Evolutionary conservation across 2,797 vertebrate genomes (phyloP).

Genomic region (Craterocephalus amniculus): DNA sequence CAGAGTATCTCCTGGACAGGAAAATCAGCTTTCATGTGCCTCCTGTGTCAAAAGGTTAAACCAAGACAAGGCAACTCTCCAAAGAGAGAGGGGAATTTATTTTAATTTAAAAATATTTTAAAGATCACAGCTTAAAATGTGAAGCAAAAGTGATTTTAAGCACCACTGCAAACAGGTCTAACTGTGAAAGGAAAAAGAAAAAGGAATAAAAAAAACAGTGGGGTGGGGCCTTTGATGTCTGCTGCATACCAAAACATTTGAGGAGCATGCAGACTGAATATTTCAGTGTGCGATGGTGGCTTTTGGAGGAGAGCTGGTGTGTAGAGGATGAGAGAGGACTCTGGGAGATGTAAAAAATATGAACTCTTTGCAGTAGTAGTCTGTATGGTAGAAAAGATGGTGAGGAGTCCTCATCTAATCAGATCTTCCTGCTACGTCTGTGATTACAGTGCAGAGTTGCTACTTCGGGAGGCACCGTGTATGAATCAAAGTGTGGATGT

Average conservation of each 20-base stretch:
- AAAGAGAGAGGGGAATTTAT: conserved; percentile 13
- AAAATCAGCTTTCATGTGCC: conserved; percentile 25
- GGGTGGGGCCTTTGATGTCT: conserved; percentile 42
- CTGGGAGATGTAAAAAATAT: conserved; percentile 10
- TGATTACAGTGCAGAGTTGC: conserved; percentile 17
- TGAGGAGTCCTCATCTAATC: conserved; percentile 20
- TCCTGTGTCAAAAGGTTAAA: conserved; percentile 25
- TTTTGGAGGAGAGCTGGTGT: conserved; percentile 36
- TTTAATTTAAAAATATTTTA: conserved; percentile 8
- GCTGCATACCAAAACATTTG: conserved; percentile 51
- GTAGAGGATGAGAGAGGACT: neutral
- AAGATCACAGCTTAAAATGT: conserved; percentile 24
- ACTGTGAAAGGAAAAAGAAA: neutral
- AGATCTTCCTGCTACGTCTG: conserved; percentile 4
- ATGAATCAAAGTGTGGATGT: conserved; percentile 15
- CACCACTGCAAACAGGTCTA: conserved; percentile 26
- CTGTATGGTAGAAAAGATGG: conserved; percentile 5
- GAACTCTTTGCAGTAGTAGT: conserved; percentile 11
- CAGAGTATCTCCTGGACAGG: conserved; percentile 2
- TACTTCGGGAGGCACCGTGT: conserved; percentile 4
- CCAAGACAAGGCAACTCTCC: conserved; percentile 33
- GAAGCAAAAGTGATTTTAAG: conserved; percentile 69
- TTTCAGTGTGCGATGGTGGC: conserved; percentile 42
- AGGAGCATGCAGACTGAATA: conserved; percentile 39
- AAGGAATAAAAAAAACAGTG: neutral